Evolutionary conservation across 2,888 invertebrate genomes (phyloP), one percentile per base, ranked within the genome.

Genomic region (Dysmachus trigonus): DNA sequence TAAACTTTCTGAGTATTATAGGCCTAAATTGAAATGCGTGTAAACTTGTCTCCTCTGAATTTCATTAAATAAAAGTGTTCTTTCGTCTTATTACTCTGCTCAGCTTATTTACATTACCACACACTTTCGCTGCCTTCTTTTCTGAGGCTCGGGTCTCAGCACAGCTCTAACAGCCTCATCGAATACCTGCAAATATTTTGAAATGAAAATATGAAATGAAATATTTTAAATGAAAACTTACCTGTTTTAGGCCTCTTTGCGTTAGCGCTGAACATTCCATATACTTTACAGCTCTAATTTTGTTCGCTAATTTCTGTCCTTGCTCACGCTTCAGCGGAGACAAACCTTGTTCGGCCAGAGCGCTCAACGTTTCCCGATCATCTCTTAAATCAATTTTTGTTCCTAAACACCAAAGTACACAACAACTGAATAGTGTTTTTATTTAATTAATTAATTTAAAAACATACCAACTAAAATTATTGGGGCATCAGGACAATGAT

Each of bases 261-360:
- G 99, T 99, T 89, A 99, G 94, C 87, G 99, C 99, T 85, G 99
- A 99, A 93, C 99, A 99, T 93, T 99, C 99, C 96, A 99, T 97
- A 92, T 99, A 99, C 94, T 98, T 98, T 86, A 98, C 98, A 89
- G 99, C 99, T 92, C 99, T 95, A 91, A 99, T 97, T 95, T 99
- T 99, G 92, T 98, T 98, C 72, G 99, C 98, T 94, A 99, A 93
- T 93, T 99, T 99, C 92, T 98, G 98, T 87, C 99, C 99, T 93
- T 99, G 99, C 93, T 99, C 99, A 89, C 98, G 94, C 93, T 98
- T 98, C 88, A 99, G 96, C 18, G 99, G 98, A 89, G 98, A 96
- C 91, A 99, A 94, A 87, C 98, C 98, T 93, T 98, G 98, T 92
- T 98, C 98, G 71, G 97, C 96, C 88, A 99, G 94, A 88, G 96